Base-by-base conservation (phyloP, 37 sponge, comb jelly and placozoan species). In the Ianthella basta region DNA sequence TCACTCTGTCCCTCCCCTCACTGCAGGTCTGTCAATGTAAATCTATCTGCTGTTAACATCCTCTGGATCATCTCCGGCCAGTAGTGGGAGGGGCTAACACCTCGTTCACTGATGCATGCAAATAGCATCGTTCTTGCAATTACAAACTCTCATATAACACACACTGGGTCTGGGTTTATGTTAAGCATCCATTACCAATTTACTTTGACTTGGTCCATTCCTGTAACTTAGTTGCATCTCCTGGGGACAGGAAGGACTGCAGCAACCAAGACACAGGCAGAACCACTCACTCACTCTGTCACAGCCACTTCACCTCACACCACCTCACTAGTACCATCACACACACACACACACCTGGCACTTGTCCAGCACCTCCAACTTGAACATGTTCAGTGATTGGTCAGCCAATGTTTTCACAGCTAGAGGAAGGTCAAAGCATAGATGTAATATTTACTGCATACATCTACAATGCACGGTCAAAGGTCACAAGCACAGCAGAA, bases 11-110 rank as follows among this genome's bases (percentile, higher is more conserved):
- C 25, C 29, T 30, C 65, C 29, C 25, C 65, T 30, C 65, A 0
- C 13, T 65, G 20, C 80, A 92, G 95, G 72, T 89, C 87, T 35
- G 72, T 95, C 59, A 86, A 95, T 60, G 65, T 95, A 41, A 87
- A 89, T 0, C 87, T 86, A 25, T 87, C 92, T 33, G 92, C 91
- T 29, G 65, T 95, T 33, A 95, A 95, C 80, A 87, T 95, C 21
- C 33, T 89, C 69, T 95, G 90, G 87, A 95, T 95, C 50, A 87
- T 91, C 16, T 59, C 67, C 60, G 53, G 69, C 78, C 29, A n/a
- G 29, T 29, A 61, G 64, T 61, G 29, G 64, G 29, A 8, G 50
- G 8, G 50, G 50, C 6, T 44, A 3, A 44, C 50, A 44, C 50
- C 50, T 44, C 50, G n/a, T n/a, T n/a, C n/a, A n/a, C n/a, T n/a